phyloP scores from a whole-genome alignment of 2,113 vertebrate species.

The Strix uralensis region DNA sequence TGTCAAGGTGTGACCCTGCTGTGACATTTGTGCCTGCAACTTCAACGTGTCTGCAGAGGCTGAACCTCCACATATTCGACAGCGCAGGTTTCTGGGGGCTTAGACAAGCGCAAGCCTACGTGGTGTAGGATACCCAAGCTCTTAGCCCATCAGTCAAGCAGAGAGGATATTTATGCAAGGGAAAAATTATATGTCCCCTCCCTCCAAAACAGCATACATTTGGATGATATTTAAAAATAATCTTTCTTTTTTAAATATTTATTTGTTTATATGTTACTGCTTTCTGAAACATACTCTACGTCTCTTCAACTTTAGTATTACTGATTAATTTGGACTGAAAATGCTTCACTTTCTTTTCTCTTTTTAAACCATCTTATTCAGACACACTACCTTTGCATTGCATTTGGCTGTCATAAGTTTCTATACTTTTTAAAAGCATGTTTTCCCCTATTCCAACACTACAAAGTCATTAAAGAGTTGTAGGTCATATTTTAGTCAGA shows the following conservation, averaged over 20 bases:
- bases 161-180: background rate
- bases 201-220: background rate
- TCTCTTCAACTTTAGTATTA: background rate
- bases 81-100: background rate
- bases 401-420: background rate
- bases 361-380: background rate
- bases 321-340: background rate
- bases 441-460: background rate
- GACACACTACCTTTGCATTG: background rate
- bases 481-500: background rate
- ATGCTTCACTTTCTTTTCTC: background rate
- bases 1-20: background rate
- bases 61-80: rapidly evolving
- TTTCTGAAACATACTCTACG: background rate
- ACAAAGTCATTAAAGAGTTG: background rate
- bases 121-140: background rate
- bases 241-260: background rate
- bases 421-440: background rate
- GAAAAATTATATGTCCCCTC: background rate
- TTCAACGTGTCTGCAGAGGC: background rate
- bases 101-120: background rate
- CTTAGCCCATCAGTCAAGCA: background rate
- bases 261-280: background rate
- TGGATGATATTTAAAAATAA: background rate
- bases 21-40: background rate